Conservation (phyloP, 2,797 vertebrate genomes). For the Sarcophilus harrisii region DNA sequence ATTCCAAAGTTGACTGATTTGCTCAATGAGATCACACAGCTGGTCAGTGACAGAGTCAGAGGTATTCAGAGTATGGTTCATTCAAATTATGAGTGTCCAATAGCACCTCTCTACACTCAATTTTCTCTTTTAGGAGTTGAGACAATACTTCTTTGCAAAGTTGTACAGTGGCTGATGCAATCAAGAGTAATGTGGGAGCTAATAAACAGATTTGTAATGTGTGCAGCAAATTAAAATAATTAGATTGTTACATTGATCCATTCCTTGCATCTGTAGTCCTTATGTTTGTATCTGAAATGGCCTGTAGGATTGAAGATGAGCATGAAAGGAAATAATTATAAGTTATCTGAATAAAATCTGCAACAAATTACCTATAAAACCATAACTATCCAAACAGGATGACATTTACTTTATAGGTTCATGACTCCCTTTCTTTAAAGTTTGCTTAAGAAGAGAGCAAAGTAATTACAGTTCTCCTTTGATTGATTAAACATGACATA, state of each 20-base stretch:
- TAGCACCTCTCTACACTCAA: not conserved
- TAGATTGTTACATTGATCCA: conserved; percentile 66
- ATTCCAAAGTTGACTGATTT: not conserved
- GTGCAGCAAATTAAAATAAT: conserved; percentile 63
- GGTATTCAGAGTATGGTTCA: not conserved
- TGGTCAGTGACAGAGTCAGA: not conserved
- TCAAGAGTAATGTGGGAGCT: conserved; percentile 25
- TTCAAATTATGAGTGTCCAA: not conserved
- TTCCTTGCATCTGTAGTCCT: conserved; percentile 90
- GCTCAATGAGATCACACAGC: not conserved
- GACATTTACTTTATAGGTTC: conserved; percentile 89
- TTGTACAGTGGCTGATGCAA: conserved; percentile 16
- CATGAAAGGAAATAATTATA: conserved; percentile 93
- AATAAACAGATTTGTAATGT: conserved; percentile 68
- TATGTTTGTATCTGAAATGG: conserved; percentile 91
- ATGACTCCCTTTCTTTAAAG: conserved; percentile 90
- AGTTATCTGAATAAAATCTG: conserved; percentile 92
- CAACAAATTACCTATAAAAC: conserved; percentile 93
- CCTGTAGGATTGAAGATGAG: conserved; percentile 91
- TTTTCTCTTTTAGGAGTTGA: not conserved
- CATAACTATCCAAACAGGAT: conserved; percentile 92
- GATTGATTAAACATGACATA: conserved; percentile 94
- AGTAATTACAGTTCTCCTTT: conserved; percentile 88
- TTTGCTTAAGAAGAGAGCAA: conserved; percentile 87
- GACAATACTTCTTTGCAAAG: conserved; percentile 42